phyloP scores from a whole-genome alignment of 2,797 vertebrate species.

The Dendrocincla fuliginosa region DNA sequence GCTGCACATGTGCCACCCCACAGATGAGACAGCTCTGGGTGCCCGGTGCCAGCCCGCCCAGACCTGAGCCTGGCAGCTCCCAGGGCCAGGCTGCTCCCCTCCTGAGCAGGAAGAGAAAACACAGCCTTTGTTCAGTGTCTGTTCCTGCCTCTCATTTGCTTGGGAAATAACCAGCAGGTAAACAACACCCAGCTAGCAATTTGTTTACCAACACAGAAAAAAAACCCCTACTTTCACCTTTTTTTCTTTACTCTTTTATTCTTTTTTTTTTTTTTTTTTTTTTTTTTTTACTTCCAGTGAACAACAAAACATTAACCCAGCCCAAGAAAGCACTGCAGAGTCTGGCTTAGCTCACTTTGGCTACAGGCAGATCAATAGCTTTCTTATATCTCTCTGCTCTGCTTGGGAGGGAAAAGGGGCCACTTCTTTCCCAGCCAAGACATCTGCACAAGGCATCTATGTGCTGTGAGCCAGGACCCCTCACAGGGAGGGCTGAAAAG shows the following conservation, averaged over 20 bases:
- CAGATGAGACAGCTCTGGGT: background rate
- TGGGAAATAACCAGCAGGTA: slow-evolving; percentile 11
- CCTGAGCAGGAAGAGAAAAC: background rate
- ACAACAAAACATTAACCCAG: slow-evolving; percentile 49
- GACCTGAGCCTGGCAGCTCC: background rate
- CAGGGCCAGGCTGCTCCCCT: rapidly evolving
- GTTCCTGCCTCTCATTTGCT: background rate
- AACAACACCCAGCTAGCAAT: background rate
- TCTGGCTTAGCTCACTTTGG: slow-evolving; percentile 21
- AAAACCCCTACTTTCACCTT: background rate
- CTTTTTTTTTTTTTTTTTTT: background rate
- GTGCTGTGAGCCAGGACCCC: slow-evolving; percentile 66
- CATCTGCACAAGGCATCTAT: slow-evolving; percentile 69
- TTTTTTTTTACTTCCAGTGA: background rate
- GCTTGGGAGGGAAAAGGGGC: slow-evolving; percentile 41
- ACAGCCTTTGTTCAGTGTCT: background rate
- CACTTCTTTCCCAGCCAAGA: slow-evolving; percentile 61
- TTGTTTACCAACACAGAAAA: background rate
- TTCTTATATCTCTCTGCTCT: slow-evolving; percentile 32
- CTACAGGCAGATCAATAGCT: slow-evolving; percentile 56
- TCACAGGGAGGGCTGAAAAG: slow-evolving; percentile 46
- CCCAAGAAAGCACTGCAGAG: slow-evolving; percentile 26
- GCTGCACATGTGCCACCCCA: background rate
- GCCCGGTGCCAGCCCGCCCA: rapidly evolving
- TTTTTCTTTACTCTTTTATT: background rate